These are phyloP conservation scores for Platerodrilus igneus DNA, from an alignment of 2,888 invertebrate genomes.

Conservation along the genomic window DNA sequence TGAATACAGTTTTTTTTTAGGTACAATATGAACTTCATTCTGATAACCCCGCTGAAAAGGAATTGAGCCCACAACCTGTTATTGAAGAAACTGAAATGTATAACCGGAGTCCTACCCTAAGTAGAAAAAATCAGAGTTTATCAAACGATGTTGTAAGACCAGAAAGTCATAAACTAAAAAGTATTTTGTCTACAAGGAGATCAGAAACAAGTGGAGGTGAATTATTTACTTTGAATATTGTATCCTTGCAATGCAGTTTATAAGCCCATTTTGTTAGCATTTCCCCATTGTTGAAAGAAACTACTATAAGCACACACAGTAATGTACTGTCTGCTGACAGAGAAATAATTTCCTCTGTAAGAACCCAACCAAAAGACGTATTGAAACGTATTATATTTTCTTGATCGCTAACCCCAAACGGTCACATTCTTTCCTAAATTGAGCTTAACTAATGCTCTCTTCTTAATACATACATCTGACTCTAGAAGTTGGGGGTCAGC, in stretches of 20 bases:
- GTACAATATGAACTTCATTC: conserved; percentile 38
- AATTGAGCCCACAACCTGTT: conserved; percentile 30
- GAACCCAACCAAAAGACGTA: too few species aligned
- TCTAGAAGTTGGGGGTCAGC: too few species aligned
- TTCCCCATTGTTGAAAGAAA: too few species aligned
- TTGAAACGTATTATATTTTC: too few species aligned
- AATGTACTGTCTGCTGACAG: too few species aligned
- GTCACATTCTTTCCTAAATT: too few species aligned
- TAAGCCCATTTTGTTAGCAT: too few species aligned
- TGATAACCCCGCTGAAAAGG: conserved; percentile 34
- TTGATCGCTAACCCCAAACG: too few species aligned
- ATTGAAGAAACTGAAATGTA: conserved; percentile 30
- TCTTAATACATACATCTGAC: too few species aligned
- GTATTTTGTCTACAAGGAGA: conserved; percentile 44
- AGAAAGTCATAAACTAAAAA: conserved; percentile 44
- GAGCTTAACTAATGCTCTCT: too few species aligned
- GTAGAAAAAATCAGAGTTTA: conserved; percentile 38
- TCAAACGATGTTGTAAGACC: conserved; percentile 39
- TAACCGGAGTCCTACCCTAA: conserved; percentile 36
- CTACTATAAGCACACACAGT: too few species aligned
- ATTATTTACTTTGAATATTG: neutral
- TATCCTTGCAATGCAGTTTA: neutral
- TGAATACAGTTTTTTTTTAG: conserved; percentile 25
- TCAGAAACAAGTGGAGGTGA: conserved; percentile 43
- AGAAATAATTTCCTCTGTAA: too few species aligned